Evolutionary conservation across 2,797 vertebrate genomes (phyloP), one percentile per base, ranked within the genome.

Genomic region (Danio choprae): DNA sequence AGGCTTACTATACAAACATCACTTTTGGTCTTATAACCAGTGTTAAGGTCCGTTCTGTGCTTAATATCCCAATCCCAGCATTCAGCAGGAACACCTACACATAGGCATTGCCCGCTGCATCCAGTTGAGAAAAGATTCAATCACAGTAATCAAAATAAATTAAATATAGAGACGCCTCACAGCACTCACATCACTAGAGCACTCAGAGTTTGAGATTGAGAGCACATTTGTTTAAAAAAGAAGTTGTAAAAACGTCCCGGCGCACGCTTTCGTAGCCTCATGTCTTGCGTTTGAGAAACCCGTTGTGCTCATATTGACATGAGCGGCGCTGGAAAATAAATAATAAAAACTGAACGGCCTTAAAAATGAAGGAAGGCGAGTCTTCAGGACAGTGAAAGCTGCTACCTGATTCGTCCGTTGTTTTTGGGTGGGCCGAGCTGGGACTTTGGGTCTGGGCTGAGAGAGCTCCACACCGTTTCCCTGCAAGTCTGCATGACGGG

Each of bases 361-460:
- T 76, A 91, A 92, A 89, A 86, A 85, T 84, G 81, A 86, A 44
- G 22, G 83, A 50, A 68, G 83, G 40, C 56, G 9, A 84, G 86
- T 87, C 89, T 90, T 90, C 89, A 58, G 88, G 89, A 90, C 89
- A 90, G 89, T 89, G 16, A 87, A 87, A 51, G 74, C 86, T 91
- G 98, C 97, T 99, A 99, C 98, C 98, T 99, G 90, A 99, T 93
- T 86, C 95, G 95, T 5, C 98, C 98, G 0, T 98, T 92, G 0
- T 93, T 91, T 55, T 94, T 96, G 51, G 97, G 87, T 0, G 93
- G 87, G 18, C 95, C 95, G 86, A 98, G 89, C 81, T 98, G 96
- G 0, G 98, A 96, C 86, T 99, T 99, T 87, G 97, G 98, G 90
- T 99, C 98, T 0, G 97, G 97, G 88, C 96, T 98, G 48, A 97